Base-by-base conservation (phyloP, 1,140 invertebrate genomes). In the Pseudomyrmex concolor region DNA sequence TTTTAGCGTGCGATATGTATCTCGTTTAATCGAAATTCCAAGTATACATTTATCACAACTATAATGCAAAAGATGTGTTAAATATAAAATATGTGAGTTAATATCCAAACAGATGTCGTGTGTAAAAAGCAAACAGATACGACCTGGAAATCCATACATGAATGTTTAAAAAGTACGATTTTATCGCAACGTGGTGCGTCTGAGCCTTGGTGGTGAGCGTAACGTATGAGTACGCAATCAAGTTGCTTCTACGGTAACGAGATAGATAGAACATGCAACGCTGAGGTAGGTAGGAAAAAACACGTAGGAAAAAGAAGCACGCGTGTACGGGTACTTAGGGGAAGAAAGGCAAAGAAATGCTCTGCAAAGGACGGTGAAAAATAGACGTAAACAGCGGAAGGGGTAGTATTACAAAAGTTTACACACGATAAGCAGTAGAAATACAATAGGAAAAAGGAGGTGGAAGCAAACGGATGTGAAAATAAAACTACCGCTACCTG, bases 241-340 rank as follows among this genome's bases (percentile, higher is more conserved):
- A 84, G 64, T 78, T 51, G 86, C 59, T 87, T 86, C 82, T 62
- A 67, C 73, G 77, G 54, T 68, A 78, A 68, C 73, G 67, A 72
- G 76, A 22, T 60, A 76, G 82, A 74, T 60, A 62, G 22, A 62
- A 74, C 78, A 76, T 80, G 67, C 83, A 72, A 64, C 64, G 19
- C 59, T 45, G 19, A 2, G n/a, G 43, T 13, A 64, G 59, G 55
- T 2, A 25, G 45, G 51, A 62, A 48, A 50, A 62, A 48, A 50
- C 7, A 15, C 0, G 0, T 19, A 59, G 22, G 4, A 45, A 34
- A 43, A 25, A 57, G 13, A 12, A 67, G 25, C 50, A n/a, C 50
- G 22, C 17, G 34, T 34, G 34, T 34, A 34, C 34, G 34, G 5
- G 5, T 34, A 34, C 34, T 34, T 34, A 34, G 34, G 17, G 22